Conservation (phyloP, 1,140 invertebrate species). For the Sesamia nonagrioides region DNA sequence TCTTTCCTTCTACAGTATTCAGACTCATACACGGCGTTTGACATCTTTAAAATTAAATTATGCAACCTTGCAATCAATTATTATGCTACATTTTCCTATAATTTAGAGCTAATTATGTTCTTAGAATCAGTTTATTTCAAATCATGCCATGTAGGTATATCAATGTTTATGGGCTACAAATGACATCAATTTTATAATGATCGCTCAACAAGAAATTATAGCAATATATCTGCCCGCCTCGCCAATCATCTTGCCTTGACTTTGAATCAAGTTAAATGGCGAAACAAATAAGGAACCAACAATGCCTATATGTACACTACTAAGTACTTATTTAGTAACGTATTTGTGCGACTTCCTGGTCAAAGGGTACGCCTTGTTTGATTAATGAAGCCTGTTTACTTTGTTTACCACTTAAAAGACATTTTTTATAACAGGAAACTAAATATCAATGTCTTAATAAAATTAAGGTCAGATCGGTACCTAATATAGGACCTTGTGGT, state of each 20-base stretch:
- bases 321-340: constrained; percentile 2
- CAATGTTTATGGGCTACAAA: background rate
- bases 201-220: constrained; percentile 26
- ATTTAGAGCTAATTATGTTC: background rate
- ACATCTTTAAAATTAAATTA: background rate
- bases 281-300: constrained; percentile 32
- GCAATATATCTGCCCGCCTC: constrained; percentile 12
- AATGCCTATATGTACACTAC: constrained; percentile 16
- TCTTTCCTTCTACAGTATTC: background rate
- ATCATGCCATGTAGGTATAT: background rate
- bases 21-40: background rate
- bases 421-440: background rate
- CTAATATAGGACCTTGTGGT: constrained; percentile 26
- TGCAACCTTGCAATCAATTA: background rate
- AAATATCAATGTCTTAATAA: background rate
- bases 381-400: constrained; percentile 7
- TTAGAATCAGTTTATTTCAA: background rate
- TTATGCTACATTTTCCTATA: background rate
- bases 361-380: constrained; percentile 27
- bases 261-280: constrained; percentile 16
- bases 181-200: background rate
- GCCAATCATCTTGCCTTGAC: constrained; percentile 10
- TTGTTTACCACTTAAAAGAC: constrained; percentile 3
- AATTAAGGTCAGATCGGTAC: constrained; percentile 16
- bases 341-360: constrained; percentile 16